Conservation (phyloP, 2,113 vertebrate species). For the Dasyprocta punctata region DNA sequence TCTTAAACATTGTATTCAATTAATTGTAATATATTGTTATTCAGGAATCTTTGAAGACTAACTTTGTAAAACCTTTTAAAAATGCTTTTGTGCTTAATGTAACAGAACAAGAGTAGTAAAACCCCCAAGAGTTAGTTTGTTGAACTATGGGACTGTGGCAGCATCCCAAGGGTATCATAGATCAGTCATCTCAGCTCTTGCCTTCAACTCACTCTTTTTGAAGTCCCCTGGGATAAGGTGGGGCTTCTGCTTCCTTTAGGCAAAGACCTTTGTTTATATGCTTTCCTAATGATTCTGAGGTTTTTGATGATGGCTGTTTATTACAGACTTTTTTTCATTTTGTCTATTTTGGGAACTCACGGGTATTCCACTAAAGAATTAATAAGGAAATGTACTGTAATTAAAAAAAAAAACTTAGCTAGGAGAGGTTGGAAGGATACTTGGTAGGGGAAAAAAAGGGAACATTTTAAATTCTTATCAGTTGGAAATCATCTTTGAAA, state of each 20-base stretch:
- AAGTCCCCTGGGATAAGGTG: background rate
- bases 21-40: background rate
- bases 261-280: constrained; percentile 12
- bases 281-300: background rate
- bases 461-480: background rate
- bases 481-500: constrained; percentile 28
- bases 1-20: background rate
- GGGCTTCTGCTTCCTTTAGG: background rate
- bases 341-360: background rate
- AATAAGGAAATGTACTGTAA: background rate
- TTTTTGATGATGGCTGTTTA: constrained; percentile 16
- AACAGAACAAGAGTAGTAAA: background rate
- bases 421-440: constrained; percentile 2
- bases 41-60: constrained; percentile 22
- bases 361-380: constrained; percentile 20
- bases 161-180: background rate
- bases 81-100: constrained; percentile 31
- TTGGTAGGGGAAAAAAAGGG: background rate
- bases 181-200: background rate
- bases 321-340: background rate
- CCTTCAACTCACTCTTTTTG: background rate
- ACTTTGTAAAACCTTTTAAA: constrained; percentile 17
- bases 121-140: background rate
- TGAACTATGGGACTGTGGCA: background rate
- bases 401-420: background rate